Evolutionary conservation across 2,113 vertebrate species (phyloP).

Genomic region (Sisor rabdophorus): DNA sequence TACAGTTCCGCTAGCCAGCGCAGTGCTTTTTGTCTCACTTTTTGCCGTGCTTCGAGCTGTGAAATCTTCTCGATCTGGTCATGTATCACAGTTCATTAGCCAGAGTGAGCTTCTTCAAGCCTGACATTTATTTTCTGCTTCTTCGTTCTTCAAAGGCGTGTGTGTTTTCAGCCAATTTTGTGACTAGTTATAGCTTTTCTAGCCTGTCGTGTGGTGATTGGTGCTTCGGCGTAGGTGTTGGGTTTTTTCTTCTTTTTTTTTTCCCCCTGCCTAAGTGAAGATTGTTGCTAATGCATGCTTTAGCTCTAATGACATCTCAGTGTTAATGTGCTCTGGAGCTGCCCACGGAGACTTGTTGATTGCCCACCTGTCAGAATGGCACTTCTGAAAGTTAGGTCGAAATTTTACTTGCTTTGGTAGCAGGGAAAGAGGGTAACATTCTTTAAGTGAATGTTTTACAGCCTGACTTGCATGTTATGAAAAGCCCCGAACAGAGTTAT

Average conservation of each 20-base stretch:
- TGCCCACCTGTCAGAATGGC: conserved; percentile 31
- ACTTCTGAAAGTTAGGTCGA: conserved; percentile 5
- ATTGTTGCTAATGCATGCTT: conserved; percentile 38
- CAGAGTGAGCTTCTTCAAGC: not conserved
- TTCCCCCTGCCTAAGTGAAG: conserved; percentile 19
- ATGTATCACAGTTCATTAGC: conserved; percentile 17
- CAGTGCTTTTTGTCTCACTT: not conserved
- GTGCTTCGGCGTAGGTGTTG: conserved; percentile 31
- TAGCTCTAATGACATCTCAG: conserved; percentile 33
- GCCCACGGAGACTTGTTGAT: conserved; percentile 32
- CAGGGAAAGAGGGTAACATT: not conserved
- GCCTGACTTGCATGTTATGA: not conserved
- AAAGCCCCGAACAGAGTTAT: not conserved
- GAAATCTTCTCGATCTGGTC: not conserved
- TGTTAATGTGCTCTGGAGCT: conserved; percentile 40
- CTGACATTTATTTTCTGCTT: conserved; percentile 20
- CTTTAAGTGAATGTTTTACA: not conserved
- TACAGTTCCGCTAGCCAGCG: not conserved
- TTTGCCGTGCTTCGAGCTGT: not conserved
- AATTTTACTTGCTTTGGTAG: not conserved
- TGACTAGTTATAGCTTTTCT: not conserved
- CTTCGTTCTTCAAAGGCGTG: not conserved
- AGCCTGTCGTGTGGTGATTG: conserved; percentile 26
- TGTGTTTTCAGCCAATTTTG: not conserved
- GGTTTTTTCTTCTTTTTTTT: not conserved